Percentiles rank a stretch among this genome's conserved stretches.
phyloP scores from a whole-genome alignment of 2,113 vertebrate genomes.

The Marmota monax region DNA sequence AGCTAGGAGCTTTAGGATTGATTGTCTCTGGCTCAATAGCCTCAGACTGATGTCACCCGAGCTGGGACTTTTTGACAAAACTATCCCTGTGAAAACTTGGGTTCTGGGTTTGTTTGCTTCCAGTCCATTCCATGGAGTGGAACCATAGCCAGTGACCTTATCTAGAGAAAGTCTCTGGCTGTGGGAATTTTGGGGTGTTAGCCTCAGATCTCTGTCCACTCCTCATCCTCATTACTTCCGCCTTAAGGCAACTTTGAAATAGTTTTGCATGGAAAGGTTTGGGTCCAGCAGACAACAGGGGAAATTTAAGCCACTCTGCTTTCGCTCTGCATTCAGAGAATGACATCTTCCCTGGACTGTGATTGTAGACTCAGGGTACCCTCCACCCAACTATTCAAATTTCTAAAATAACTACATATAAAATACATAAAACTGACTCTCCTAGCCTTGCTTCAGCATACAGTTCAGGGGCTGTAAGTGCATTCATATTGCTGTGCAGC shows the following conservation, averaged over 20 bases:
- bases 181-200: background rate
- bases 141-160: background rate
- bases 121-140: background rate
- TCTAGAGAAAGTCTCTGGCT: background rate
- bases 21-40: background rate
- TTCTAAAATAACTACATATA: background rate
- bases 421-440: background rate
- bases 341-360: background rate
- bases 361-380: background rate
- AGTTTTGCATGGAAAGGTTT: background rate
- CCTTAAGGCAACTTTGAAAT: background rate
- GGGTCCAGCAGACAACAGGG: background rate
- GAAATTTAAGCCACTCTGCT: background rate
- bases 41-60: background rate
- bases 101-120: background rate
- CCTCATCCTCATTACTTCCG: background rate
- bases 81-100: background rate
- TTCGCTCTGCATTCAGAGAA: background rate
- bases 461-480: background rate
- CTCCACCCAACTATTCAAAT: background rate
- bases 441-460: background rate
- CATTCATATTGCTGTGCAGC: no score
- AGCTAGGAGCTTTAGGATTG: background rate
- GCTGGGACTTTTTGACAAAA: background rate
- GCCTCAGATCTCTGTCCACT: background rate